Base-by-base conservation (phyloP, 2,113 vertebrate genomes). In the Riparia riparia region DNA sequence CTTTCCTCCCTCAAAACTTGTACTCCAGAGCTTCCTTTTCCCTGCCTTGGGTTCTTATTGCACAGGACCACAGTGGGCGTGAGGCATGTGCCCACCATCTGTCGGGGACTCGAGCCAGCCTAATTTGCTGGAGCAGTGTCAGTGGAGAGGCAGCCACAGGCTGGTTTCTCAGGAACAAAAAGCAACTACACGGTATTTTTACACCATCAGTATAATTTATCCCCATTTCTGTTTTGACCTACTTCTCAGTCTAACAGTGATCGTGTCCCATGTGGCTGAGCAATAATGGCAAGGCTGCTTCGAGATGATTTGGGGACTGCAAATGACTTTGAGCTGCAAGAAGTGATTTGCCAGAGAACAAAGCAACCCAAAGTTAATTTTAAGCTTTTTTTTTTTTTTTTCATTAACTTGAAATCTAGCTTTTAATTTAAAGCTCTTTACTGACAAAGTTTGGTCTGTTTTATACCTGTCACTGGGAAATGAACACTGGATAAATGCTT, bases 81-180 rank as follows among this genome's bases (percentile, higher is more conserved):
- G 82, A 88, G 92, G 29, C 66, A 10, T 7, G 37, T 83, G 65
- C 64, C 92, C 56, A 37, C 96, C 93, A 92, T 96, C 96, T 97
- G 93, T 90, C 86, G 42, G 51, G 1, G 29, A 17, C 89, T 91
- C 17, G 1, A 89, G 89, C 89, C 95, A 95, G 78, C 87, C 66
- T 44, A 9, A 42, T 80, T 87, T 91, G 66, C 74, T 50, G 20
- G 49, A 64, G 86, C 13, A 2, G 87, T 89, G 93, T 85, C 94
- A 90, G 86, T 22, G 61, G 76, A 92, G 71, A 29, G 66, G 80
- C 80, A 74, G 86, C 51, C 42, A 82, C 82, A 74, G 76, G 57
- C 86, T 90, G 78, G 21, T 86, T 93, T 93, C 86, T 90, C 60
- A 64, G 85, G 60, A 94, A 83, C 82, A 90, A 83, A 83, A 84